Evolutionary conservation across 2,888 invertebrate genomes (phyloP).

Genomic region (Andrena hattorfiana): DNA sequence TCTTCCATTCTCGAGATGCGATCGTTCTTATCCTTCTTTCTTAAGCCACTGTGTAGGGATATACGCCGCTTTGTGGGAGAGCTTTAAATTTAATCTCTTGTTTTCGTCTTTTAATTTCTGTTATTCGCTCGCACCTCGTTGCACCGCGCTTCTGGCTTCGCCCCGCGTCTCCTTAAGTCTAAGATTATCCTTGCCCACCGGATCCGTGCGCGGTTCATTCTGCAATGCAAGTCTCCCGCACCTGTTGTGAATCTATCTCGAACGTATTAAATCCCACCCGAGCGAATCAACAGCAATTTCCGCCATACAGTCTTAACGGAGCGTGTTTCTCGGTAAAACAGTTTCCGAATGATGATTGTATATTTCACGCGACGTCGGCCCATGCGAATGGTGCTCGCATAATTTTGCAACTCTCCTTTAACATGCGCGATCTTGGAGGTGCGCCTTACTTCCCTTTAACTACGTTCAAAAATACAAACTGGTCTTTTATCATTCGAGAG

Average conservation of each 20-base stretch:
- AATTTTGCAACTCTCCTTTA: constrained; percentile 14
- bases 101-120: neutral
- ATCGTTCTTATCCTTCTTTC: no score
- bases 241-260: constrained; percentile 42
- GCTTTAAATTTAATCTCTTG: neutral
- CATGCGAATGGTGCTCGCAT: neutral
- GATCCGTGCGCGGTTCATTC: constrained; percentile 1
- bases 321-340: constrained; percentile 32
- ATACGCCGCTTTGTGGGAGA: no score
- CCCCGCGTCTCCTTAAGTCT: neutral
- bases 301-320: constrained; percentile 16
- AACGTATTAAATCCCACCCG: constrained; percentile 38
- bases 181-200: constrained; percentile 24
- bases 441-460: no score
- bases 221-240: constrained; percentile 5
- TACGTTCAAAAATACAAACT: no score
- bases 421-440: no score
- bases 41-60: no score
- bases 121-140: neutral
- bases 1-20: no score
- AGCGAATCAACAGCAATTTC: constrained; percentile 50
- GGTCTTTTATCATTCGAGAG: no score
- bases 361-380: constrained; percentile 21
- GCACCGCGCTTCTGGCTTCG: constrained; percentile 24
- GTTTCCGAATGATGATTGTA: constrained; percentile 14